Percentiles rank a stretch among this genome's conserved stretches.
phyloP scores from a whole-genome alignment of 2,797 vertebrate genomes.

The Microctenopoma lineatum region DNA sequence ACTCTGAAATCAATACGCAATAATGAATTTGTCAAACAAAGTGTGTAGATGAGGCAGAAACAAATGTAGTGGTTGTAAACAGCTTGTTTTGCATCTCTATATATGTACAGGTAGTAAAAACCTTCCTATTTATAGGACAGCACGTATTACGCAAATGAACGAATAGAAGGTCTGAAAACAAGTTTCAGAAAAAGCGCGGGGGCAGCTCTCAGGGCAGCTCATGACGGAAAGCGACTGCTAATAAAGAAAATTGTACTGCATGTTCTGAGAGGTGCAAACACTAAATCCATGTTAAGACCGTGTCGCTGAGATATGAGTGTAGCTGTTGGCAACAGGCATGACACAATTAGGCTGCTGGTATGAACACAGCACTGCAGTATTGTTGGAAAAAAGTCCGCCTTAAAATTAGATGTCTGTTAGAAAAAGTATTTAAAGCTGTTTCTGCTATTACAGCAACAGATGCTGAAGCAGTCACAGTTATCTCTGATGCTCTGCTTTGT shows the following conservation, averaged over 20 bases:
- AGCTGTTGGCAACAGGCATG: background rate
- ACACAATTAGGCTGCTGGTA: background rate
- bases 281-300: background rate
- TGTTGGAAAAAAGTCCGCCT: background rate
- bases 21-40: conserved; percentile 4
- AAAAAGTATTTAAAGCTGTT: conserved; percentile 27
- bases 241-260: conserved; percentile 25
- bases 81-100: conserved; percentile 7
- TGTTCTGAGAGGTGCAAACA: conserved; percentile 12
- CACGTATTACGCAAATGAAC: background rate
- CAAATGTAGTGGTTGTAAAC: conserved; percentile 7
- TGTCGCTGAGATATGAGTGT: conserved; percentile 16
- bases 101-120: conserved; percentile 22
- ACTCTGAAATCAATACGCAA: background rate
- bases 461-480: conserved; percentile 16
- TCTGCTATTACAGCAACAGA: conserved; percentile 29
- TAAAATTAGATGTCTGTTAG: background rate
- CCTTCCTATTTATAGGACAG: conserved; percentile 34
- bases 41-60: conserved; percentile 6
- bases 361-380: conserved; percentile 13
- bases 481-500: conserved; percentile 35
- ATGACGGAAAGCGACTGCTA: conserved; percentile 25
- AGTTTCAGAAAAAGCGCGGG: conserved; percentile 7
- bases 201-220: conserved; percentile 20
- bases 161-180: conserved; percentile 24